These are phyloP conservation scores for Lasioglossum oenotherae DNA, from an alignment of 2,888 invertebrate species.

Conservation along the genomic window DNA sequence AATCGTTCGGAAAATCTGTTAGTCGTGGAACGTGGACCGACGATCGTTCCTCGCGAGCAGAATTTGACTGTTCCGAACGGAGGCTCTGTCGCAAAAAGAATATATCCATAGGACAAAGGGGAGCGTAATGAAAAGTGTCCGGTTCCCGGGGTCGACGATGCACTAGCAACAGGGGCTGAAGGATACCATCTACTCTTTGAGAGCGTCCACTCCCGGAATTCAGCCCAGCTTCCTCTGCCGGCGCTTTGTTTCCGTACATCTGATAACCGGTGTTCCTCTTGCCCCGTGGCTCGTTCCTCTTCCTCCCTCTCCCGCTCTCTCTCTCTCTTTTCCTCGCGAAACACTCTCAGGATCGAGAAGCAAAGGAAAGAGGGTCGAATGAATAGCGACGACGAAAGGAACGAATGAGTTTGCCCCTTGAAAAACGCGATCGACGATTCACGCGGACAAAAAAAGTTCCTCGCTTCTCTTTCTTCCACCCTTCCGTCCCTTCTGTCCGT, in stretches of 20 bases:
- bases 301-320: background rate
- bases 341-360: slow-evolving; percentile 28
- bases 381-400: slow-evolving; percentile 70
- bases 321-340: slow-evolving; percentile 23
- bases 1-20: background rate
- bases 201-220: slow-evolving; percentile 70
- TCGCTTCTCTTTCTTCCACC: slow-evolving; percentile 28
- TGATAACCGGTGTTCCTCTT: slow-evolving; percentile 70
- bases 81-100: slow-evolving; percentile 64
- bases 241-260: slow-evolving; percentile 77
- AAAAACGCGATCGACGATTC: slow-evolving; percentile 72
- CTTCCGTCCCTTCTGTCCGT: background rate
- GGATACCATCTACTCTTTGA: slow-evolving; percentile 73
- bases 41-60: slow-evolving; percentile 13
- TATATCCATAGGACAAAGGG: slow-evolving; percentile 75
- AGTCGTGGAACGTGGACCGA: background rate
- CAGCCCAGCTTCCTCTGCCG: slow-evolving; percentile 67
- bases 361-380: slow-evolving; percentile 56
- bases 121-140: slow-evolving; percentile 79
- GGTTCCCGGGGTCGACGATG: slow-evolving; percentile 47
- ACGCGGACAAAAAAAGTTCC: slow-evolving; percentile 56
- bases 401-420: slow-evolving; percentile 66
- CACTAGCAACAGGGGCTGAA: slow-evolving; percentile 54
- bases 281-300: slow-evolving; percentile 26
- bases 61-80: slow-evolving; percentile 60